Base-by-base conservation (phyloP, 1,140 invertebrate species). In the Campoletis sonorensis region DNA sequence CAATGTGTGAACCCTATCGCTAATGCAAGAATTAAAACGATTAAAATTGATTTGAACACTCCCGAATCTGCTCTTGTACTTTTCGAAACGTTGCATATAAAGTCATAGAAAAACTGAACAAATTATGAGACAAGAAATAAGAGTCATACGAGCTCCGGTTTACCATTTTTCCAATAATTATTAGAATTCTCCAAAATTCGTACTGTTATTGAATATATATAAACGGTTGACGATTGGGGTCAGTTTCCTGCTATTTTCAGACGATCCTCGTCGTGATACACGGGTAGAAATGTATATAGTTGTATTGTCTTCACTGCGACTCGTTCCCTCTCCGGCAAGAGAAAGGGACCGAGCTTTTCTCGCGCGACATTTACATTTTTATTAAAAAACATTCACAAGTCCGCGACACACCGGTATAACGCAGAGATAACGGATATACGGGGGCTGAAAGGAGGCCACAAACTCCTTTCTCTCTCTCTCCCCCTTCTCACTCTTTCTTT, bases 381-480 rank as follows among this genome's bases (percentile, higher is more conserved):
- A 84, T 84, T 84, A 84, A 84, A 84, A 84, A 84, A 84, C 82
- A 82, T 84, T 83, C 80, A 72, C 81, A 78, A 71, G 67, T 82
- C 68, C 77, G 82, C 84, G 85, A 85, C 82, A 86, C 33, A 79
- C 80, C 78, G 81, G 81, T 64, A 64, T 64, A 64, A 64, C 79
- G 79, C 70, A 30, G 80, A 85, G 68, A 83, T 82, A 85, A 85
- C 68, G 67, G 73, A 83, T 82, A 78, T 71, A 21, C 54, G 72
- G 80, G 73, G 54, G 73, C 70, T 80, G 81, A 81, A 78, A 82
- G 78, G 61, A 64, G 61, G 21, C n/a, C 21, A 64, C 21, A 64
- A 64, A 64, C 5, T 18, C 4, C 51, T 54, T 18, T 21, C 16
- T n/a, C 51, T 27, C 0, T 64, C 61, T 64, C 61, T 64, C 23